Percentiles rank a stretch among this genome's conserved stretches.
Conservation (phyloP, 2,888 invertebrate species). For the Rhingia rostrata region DNA sequence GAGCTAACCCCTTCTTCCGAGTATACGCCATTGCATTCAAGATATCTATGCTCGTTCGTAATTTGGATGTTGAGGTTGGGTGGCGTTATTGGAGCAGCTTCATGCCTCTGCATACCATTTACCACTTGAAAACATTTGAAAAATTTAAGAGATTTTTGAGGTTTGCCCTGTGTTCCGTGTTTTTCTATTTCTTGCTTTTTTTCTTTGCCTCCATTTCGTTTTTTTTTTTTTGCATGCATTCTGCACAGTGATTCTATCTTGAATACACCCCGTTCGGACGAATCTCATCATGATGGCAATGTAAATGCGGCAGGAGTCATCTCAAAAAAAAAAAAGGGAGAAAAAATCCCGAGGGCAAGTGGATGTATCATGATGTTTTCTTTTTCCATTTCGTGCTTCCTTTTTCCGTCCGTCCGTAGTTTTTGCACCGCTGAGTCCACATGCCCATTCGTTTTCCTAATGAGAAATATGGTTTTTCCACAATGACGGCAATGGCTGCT, state of each 20-base stretch:
- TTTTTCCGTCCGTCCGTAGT: conserved; percentile 41
- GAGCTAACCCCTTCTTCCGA: conserved; percentile 27
- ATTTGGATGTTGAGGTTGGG: conserved; percentile 70
- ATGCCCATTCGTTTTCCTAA: conserved; percentile 71
- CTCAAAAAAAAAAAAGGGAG: conserved; percentile 37
- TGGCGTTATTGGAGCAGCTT: conserved; percentile 62
- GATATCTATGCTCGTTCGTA: conserved; percentile 70
- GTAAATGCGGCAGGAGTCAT: conserved; percentile 72
- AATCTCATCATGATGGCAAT: conserved; percentile 74
- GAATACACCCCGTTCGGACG: conserved; percentile 56
- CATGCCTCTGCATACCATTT: conserved; percentile 73
- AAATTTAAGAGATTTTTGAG: conserved; percentile 74
- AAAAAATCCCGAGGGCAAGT: conserved; percentile 70
- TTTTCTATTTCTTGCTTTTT: conserved; percentile 34
- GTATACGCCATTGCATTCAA: conserved; percentile 41
- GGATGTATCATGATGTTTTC: conserved; percentile 74
- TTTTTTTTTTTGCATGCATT: conserved; percentile 22
- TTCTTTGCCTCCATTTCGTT: background rate
- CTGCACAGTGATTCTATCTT: conserved; percentile 55
- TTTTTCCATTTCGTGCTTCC: conserved; percentile 57
- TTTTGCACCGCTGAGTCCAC: conserved; percentile 57
- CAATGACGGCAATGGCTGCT: conserved; percentile 3
- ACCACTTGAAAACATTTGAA: conserved; percentile 74
- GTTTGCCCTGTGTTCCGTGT: conserved; percentile 64
- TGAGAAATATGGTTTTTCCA: conserved; percentile 64